Base-by-base conservation (phyloP, 2,113 vertebrate species). In the Salvelinus namaycush region DNA sequence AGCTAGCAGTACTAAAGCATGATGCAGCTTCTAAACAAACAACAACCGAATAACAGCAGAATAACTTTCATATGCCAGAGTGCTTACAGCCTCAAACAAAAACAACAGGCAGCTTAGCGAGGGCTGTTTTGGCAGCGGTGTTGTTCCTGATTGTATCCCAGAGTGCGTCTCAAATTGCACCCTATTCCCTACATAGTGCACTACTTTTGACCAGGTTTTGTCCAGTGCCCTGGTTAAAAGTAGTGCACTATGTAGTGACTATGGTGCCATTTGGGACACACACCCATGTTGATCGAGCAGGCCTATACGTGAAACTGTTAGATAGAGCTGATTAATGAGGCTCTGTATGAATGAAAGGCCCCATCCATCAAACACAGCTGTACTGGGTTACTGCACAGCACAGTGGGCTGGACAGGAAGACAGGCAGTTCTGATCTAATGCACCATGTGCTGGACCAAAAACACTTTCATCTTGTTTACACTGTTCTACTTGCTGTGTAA, bases 231-330 rank as follows among this genome's bases (percentile, higher is more conserved):
- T 11, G 39, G 39, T 44, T 44, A 44, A 44, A 44, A 44, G 8
- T 44, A 44, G 39, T 44, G 39, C 39, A 44, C 9, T 44, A 44
- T 44, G 39, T 44, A 44, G 39, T 9, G 9, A 44, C 11, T 44
- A 44, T 9, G 39, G 39, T 44, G 39, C 39, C 39, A 44, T 44
- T 44, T 44, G 9, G 39, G 39, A 44, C 2, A 11, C 39, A 44
- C 0, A 11, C 9, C 39, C 39, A 60, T 80, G 73, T 78, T 86
- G 81, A 83, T 75, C 82, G 78, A 75, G 29, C 64, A 59, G 24
- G 68, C 0, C 27, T 67, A 24, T 76, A 22, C 31, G 51, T 29
- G 49, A 72, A 39, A 48, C 51, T 57, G 51, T 7, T 24, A 48
- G 29, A 57, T 29, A 48, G 74, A 74, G 76, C 73, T 59, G 74